Conservation (phyloP, 2,888 invertebrate species). For the Podabrus alpinus region DNA sequence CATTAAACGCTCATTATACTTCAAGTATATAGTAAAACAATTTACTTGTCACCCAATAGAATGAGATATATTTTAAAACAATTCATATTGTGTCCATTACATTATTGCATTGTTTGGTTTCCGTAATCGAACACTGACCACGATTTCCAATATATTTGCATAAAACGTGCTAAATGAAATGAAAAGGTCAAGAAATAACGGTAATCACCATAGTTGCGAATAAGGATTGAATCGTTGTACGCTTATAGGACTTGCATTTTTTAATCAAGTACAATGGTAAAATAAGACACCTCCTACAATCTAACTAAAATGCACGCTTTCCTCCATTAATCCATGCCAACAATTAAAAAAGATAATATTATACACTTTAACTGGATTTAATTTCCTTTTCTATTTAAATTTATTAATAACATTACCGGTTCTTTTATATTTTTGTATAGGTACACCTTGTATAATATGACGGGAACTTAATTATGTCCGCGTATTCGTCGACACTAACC, state of each 20-base stretch:
- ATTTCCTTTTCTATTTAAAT: background rate
- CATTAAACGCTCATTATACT: background rate
- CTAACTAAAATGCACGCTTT: background rate
- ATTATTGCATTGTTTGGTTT: slow-evolving; percentile 28
- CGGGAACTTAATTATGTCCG: background rate
- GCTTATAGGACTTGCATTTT: slow-evolving; percentile 43
- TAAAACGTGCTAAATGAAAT: slow-evolving; percentile 46
- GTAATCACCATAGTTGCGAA: slow-evolving; percentile 43
- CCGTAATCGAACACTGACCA: slow-evolving; percentile 33
- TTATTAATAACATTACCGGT: background rate
- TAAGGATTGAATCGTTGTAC: slow-evolving; percentile 51
- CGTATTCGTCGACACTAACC: background rate
- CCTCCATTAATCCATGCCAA: background rate
- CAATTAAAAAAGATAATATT: background rate
- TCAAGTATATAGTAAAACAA: background rate
- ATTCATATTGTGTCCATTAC: slow-evolving; percentile 24
- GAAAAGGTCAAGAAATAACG: slow-evolving; percentile 45
- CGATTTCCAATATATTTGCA: slow-evolving; percentile 38
- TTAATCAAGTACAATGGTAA: background rate
- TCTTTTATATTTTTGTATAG: background rate
- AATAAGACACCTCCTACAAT: background rate
- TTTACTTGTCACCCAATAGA: background rate
- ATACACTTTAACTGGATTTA: background rate
- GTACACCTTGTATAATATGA: background rate
- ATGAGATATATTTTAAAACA: slow-evolving; percentile 16